Evolutionary conservation across 2,113 vertebrate species (phyloP).

Genomic region (Dipodomys stephensi): DNA sequence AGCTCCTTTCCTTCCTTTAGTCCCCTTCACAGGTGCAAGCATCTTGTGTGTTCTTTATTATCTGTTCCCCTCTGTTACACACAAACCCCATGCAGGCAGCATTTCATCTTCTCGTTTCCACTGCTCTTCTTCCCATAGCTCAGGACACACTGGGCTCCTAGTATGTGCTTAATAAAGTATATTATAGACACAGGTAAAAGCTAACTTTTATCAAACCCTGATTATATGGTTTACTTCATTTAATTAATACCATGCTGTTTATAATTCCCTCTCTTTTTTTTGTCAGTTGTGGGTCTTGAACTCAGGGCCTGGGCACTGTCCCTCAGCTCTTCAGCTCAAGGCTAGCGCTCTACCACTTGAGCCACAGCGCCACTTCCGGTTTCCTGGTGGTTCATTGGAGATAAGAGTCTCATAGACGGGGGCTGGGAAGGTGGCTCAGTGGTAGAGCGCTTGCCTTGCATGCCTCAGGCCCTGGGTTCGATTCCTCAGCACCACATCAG

Average conservation of each 20-base stretch:
- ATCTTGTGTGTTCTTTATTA: neutral
- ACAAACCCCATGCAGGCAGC: neutral
- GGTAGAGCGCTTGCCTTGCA: too few relatives aligned
- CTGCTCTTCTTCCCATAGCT: neutral
- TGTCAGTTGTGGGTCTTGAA: too few relatives aligned
- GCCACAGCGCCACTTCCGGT: too few relatives aligned
- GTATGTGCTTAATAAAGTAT: neutral
- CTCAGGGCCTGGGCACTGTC: too few relatives aligned
- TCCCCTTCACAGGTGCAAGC: neutral
- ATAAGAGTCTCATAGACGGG: too few relatives aligned
- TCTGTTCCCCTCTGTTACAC: neutral
- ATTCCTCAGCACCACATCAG: too few relatives aligned
- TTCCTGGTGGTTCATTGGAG: too few relatives aligned
- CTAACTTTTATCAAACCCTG: neutral
- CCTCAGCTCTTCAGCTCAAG: too few relatives aligned
- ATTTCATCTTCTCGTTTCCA: neutral
- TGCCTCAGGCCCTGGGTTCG: too few relatives aligned
- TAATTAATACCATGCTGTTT: neutral
- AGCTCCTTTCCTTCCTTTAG: neutral
- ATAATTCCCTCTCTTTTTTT: constrained; percentile 6
- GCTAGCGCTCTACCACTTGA: too few relatives aligned
- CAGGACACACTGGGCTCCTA: neutral
- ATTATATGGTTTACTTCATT: neutral
- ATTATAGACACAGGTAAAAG: neutral
- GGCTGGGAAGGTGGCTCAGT: too few relatives aligned